Evolutionary conservation across 1,140 invertebrate species (phyloP), one percentile per base, ranked within the genome.

Genomic region (Calephelis virginiensis): DNA sequence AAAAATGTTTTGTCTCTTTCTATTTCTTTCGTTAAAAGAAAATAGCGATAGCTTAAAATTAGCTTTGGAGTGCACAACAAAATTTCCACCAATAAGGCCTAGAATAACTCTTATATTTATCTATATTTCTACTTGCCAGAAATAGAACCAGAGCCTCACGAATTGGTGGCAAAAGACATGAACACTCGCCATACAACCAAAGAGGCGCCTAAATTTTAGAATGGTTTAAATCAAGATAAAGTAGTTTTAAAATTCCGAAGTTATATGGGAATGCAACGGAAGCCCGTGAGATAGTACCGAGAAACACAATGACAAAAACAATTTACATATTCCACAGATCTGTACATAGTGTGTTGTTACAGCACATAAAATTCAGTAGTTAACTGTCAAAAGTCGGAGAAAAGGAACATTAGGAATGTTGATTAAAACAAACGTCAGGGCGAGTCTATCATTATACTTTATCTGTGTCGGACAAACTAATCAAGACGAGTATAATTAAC

Each of bases 401-500:
- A 53, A 53, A 53, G 14, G 17, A 0, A 8, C 50, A 53, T 53
- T 53, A 28, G 6, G 50, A 53, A 17, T 53, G 8, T 53, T 53
- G 50, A n/a, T 17, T 53, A 28, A 53, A 53, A 28, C 50, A 53
- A 28, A 53, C 50, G 50, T 53, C 50, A 53, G 17, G 17, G 13
- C 13, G 10, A 53, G 50, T 53, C 50, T 53, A 53, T 53, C 14
- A 53, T 53, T 53, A 53, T 53, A 17, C 17, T 28, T 53, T 53
- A 53, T 53, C 50, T 53, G 4, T 53, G 17, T 14, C 17, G 50
- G 50, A 53, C 50, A 17, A 53, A 17, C 50, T 17, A 53, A 53
- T 53, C 50, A 53, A 53, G 17, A 53, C 50, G 11, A 53, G 49
- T 53, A 28, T 43, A 53, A 53, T 53, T 28, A 53, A 53, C 50